A percentile compares a stretch with the other conserved stretches of the same genome.
Evolutionary conservation across 2,113 vertebrate genomes (phyloP).

Genomic region (Stegastes partitus): DNA sequence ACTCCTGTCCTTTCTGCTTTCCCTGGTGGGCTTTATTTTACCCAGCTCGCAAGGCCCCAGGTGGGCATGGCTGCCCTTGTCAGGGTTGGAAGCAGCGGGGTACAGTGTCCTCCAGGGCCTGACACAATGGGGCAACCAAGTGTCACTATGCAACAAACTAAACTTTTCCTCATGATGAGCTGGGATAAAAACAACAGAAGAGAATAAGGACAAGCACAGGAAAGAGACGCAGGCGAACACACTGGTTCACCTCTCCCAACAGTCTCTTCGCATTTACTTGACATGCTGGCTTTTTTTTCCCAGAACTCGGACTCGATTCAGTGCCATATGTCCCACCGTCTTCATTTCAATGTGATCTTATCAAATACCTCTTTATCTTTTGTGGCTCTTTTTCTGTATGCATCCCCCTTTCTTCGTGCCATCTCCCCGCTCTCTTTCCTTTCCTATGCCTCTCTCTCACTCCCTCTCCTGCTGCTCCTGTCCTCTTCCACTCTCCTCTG

Average conservation of each 20-base stretch:
- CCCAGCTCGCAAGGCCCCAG: slow-evolving; percentile 56
- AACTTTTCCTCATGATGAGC: slow-evolving; percentile 60
- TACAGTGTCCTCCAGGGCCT: slow-evolving; percentile 59
- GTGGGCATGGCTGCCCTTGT: slow-evolving; percentile 77
- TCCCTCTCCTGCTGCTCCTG: slow-evolving; percentile 60
- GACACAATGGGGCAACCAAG: slow-evolving; percentile 47
- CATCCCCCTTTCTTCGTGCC: slow-evolving; percentile 22
- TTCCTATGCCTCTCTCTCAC: background rate
- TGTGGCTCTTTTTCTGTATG: slow-evolving; percentile 47
- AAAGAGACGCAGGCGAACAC: slow-evolving; percentile 31
- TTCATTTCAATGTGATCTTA: slow-evolving; percentile 52
- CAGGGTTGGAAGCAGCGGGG: slow-evolving; percentile 63
- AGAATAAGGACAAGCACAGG: slow-evolving; percentile 43
- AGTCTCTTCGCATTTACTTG: slow-evolving; percentile 41
- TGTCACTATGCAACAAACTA: slow-evolving; percentile 57
- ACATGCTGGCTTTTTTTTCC: slow-evolving; percentile 43
- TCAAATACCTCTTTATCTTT: slow-evolving; percentile 50
- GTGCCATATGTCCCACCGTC: slow-evolving; percentile 11
- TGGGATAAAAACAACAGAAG: slow-evolving; percentile 34
- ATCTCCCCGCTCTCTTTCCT: slow-evolving; percentile 2
- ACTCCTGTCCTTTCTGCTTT: slow-evolving; percentile 50
- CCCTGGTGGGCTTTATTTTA: slow-evolving; percentile 67
- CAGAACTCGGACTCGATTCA: slow-evolving; percentile 37
- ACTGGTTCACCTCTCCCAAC: slow-evolving; percentile 40
- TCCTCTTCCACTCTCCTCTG: slow-evolving; percentile 75